Base-by-base conservation (phyloP, 2,888 invertebrate species). In the Bursaphelenchus okinawaensis region DNA sequence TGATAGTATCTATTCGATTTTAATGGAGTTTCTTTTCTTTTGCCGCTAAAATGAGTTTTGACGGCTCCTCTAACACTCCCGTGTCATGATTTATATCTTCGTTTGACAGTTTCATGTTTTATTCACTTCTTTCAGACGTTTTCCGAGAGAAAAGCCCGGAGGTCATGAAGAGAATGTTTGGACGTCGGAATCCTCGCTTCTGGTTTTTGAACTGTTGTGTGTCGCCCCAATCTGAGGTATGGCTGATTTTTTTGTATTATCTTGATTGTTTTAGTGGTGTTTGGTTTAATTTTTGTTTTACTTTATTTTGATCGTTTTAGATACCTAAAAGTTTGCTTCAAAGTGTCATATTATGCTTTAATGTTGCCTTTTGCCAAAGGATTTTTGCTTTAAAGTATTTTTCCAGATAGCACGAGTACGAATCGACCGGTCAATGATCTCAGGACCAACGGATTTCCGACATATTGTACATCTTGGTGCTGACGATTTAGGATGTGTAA, bases 391-490 rank as follows among this genome's bases (percentile, higher is more conserved):
- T 8, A 16, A 50, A 12, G 12, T 7, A 29, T 55, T 19, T n/a
- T 61, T 70, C 20, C 56, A 69, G 70, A 69, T 70, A 52, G 66
- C 66, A n/a, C 63, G 70, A 12, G 58, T 70, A 63, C 79, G 86
- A 65, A 86, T 87, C 74, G 87, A 86, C 78, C 88, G 93, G 71
- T 91, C 91, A 68, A 94, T 93, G 93, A 95, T 95, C 82, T 91
- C 94, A 31, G 89, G 89, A 75, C 95, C 95, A 16, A 93, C 91
- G 76, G 92, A 95, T 86, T 95, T 95, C 84, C 90, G 91, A 82
- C 95, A 95, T 84, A 93, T 93, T 52, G 91, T 90, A 4, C 91
- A 91, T 84, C 89, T 91, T 82, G 91, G 94, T 24, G 91, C 92
- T 22, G 90, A 90, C 60, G 93, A 94, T 84, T 89, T 92, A 89